Base-by-base conservation (phyloP, 2,113 vertebrate species). In the human (Homo sapiens) region DNA sequence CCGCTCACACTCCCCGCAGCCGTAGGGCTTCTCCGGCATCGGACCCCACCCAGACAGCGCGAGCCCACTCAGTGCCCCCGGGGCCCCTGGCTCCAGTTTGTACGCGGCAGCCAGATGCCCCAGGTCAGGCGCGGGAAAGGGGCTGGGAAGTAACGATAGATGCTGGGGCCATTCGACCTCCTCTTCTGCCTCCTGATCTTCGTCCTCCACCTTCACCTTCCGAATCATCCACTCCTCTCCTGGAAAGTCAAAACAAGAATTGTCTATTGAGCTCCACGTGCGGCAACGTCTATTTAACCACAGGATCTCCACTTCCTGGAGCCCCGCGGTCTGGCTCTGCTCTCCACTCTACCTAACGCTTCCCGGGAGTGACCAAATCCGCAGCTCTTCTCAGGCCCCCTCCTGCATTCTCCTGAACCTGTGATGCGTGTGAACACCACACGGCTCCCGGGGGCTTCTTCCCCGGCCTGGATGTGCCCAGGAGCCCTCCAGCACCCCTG, bases 131-230 rank as follows among this genome's bases (percentile, higher is more conserved):
- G 52, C 40, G 0, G 90, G 95, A 11, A 97, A 35, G 9, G 93
- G 8, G 0, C 91, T 85, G 0, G 97, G 95, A 27, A 97, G 92
- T 50, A 97, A 84, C 0, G 97, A 11, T 4, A 96, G 97, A n/a
- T 96, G 96, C 66, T 82, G 93, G 32, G 97, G 95, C 97, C 97
- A 98, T 30, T 90, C 88, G 30, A 80, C 76, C 23, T 86, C 96
- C 70, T 89, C 96, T 30, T 93, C 93, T 0, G 97, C 98, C 11
- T 98, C 97, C 1, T 94, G 97, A 3, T 98, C 98, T 32, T 98
- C 98, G 2, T 97, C 98, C 72, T 99, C 98, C 88, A 98, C 98
- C 89, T 99, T 99, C 97, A 99, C 99, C 73, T 98, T 98, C 43
- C 98, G 98, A 93, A 98, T 98, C 97, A 98, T 98, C 98, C 98